Evolutionary conservation across 2,888 invertebrate genomes (phyloP).

Genomic region (Stenotaenia linearis): DNA sequence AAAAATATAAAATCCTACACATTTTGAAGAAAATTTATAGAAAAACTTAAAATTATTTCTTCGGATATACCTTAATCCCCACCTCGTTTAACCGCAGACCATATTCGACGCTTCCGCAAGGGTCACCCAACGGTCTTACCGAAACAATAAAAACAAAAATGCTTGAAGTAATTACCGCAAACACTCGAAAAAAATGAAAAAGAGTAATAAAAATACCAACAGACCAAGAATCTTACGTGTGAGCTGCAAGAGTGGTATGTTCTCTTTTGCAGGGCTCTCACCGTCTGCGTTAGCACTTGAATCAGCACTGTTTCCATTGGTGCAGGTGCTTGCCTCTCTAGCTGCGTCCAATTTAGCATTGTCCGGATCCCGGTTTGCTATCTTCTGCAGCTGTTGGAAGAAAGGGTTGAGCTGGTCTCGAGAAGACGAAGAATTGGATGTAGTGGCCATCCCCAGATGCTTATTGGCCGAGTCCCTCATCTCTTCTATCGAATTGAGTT

Average conservation of each 20-base stretch:
- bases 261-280: neutral
- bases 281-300: neutral
- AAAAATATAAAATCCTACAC: too few relatives aligned
- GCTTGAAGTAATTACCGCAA: too few relatives aligned
- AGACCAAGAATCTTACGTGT: neutral
- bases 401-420: conserved; percentile 32
- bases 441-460: neutral
- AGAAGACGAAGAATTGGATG: neutral
- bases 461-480: conserved; percentile 21
- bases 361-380: conserved; percentile 32
- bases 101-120: too few relatives aligned
- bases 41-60: too few relatives aligned
- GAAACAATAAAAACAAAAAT: too few relatives aligned
- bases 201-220: neutral
- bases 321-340: neutral
- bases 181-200: neutral
- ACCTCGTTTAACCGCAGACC: too few relatives aligned
- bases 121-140: too few relatives aligned
- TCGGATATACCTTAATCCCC: too few relatives aligned
- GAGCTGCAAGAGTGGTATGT: neutral
- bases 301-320: conserved; percentile 13
- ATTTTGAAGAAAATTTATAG: too few relatives aligned
- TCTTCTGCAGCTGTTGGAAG: conserved; percentile 33
- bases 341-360: conserved; percentile 29
- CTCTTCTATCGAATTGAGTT: conserved; percentile 31